These are phyloP conservation scores for Heterohyrax brucei DNA, from an alignment of 2,797 vertebrate species.

Conservation along the genomic window DNA sequence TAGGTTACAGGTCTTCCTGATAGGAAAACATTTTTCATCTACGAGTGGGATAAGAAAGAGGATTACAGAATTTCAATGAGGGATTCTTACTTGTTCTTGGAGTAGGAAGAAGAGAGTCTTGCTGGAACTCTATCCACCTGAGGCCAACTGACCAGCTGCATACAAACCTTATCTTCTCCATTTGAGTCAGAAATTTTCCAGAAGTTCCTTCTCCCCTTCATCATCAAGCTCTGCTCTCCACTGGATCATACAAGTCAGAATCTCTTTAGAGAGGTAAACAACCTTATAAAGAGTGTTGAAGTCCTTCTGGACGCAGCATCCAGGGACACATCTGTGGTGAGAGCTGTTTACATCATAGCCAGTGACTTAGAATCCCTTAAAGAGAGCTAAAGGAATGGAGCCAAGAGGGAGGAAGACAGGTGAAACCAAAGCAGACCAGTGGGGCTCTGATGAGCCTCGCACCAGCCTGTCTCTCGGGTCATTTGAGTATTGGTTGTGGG, in stretches of 20 bases:
- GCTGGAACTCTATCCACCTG: not conserved
- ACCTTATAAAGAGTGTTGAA: slow-evolving; percentile 19
- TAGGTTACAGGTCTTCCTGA: not conserved
- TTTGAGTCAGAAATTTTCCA: not conserved
- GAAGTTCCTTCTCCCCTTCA: not conserved
- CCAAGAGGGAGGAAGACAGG: not conserved
- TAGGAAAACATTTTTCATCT: not conserved
- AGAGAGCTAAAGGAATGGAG: not conserved
- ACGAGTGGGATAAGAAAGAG: not conserved
- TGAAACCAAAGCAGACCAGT: not conserved
- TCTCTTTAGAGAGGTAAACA: not conserved
- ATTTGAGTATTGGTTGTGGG: not conserved
- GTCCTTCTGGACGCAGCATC: not conserved
- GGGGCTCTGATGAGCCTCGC: not conserved
- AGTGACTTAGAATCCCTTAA: slow-evolving; percentile 33
- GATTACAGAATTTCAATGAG: slow-evolving; percentile 30
- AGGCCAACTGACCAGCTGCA: not conserved
- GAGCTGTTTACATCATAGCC: not conserved
- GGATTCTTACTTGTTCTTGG: slow-evolving; percentile 40
- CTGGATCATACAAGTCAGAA: not conserved
- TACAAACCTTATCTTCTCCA: not conserved
- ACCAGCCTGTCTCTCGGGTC: not conserved
- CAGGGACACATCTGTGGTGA: not conserved
- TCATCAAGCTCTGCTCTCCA: not conserved
- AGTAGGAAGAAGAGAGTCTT: not conserved